Evolutionary conservation across 2,888 invertebrate genomes (phyloP), one percentile per base, ranked within the genome.

Genomic region (Lepetodrilus schrolli): DNA sequence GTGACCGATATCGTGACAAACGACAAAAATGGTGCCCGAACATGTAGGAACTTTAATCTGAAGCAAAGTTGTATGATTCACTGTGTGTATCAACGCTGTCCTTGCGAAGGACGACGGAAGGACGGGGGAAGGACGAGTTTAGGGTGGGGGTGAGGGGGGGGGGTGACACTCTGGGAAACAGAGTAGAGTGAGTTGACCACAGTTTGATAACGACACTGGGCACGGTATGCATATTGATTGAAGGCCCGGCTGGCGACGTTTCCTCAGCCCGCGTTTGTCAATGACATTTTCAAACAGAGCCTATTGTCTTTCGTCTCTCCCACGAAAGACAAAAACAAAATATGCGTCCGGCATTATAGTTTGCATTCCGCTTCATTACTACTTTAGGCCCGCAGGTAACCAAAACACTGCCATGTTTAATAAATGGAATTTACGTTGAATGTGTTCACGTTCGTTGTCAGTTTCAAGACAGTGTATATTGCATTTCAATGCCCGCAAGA

Each of bases 221-320:
- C 58, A 34, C 58, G 58, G 58, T 58, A 30, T 58, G 58, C 30
- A 21, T 58, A 58, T 58, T 30, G 58, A 58, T 58, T 30, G 30
- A 30, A 43, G 43, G 50, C n/a, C 58, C 26, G 26, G 34, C n/a
- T 58, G 58, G n/a, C 51, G 23, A 23, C 17, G 34, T 5, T 43
- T 43, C 8, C 43, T 30, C 30, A n/a, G 58, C n/a, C 13, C 17
- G 58, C 26, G 34, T 30, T n/a, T 17, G 26, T 58, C 58, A n/a
- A 30, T 34, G 13, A 58, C 26, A 58, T 21, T 13, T 17, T 17
- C 30, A 58, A 58, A 58, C 68, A 68, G 8, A 13, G 13, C 13
- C 68, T 68, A 68, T 68, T 68, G 68, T 68, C 68, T 68, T 47
- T 47, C 68, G 47, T 47, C 47, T n/a, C n/a, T n/a, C n/a, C n/a